Evolutionary conservation across 2,113 vertebrate genomes (phyloP), one percentile per base, ranked within the genome.

Genomic region (Gobiocypris rarus): DNA sequence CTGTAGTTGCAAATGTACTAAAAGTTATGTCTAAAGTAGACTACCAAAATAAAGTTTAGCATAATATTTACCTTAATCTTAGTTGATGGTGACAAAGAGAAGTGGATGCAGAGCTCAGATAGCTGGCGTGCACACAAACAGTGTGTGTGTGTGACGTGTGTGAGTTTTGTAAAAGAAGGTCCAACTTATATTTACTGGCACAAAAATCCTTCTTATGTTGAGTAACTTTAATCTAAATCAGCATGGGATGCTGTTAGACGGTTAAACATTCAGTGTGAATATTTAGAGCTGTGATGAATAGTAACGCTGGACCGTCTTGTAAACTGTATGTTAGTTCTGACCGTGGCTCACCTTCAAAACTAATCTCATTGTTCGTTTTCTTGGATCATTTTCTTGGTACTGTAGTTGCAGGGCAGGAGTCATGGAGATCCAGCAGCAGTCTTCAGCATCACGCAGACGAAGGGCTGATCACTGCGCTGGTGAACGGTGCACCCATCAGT

Each of bases 341-440:
- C 22, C 31, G 9, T 54, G 4, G 26, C 17, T 75, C 54, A 31
- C 28, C 48, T 54, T 2, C 31, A 69, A 69, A 31, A 69, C 65
- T 3, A 31, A 22, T 69, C 22, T 56, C 45, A 15, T 22, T 83
- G 11, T 84, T 22, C 75, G 8, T 83, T 38, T 61, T 14, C 24
- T 22, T 54, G 19, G 59, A 31, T 75, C 28, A 28, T 19, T 19
- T 54, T 19, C 52, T 19, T 19, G 52, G 17, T 54, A 19, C 17
- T 84, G 22, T 83, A 75, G 69, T 38, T 81, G 73, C 58, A 90
- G 89, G 58, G 26, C 83, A 84, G 78, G 81, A 50, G 9, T 69
- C 59, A 38, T 87, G 69, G 82, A 81, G 84, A 76, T 85, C 84
- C 52, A 73, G 82, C 79, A 86, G 83, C 83, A 91, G 88, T 75